Evolutionary conservation across 2,113 vertebrate species (phyloP).

Genomic region (Poeciliopsis prolifica): DNA sequence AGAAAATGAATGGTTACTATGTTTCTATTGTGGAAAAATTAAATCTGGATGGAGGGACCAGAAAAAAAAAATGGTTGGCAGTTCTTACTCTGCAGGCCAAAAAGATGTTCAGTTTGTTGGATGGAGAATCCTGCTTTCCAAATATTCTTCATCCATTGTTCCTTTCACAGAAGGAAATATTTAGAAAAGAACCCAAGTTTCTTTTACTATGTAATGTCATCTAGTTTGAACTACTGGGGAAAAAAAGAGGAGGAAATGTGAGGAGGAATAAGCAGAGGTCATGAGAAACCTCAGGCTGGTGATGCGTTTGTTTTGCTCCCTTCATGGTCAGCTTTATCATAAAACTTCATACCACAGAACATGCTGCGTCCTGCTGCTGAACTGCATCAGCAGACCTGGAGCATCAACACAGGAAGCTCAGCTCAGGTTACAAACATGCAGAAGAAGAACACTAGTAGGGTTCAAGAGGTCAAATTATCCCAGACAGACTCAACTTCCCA

Average conservation of each 20-base stretch:
- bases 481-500: not conserved
- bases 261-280: not conserved
- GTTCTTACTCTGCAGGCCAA: too few relatives aligned
- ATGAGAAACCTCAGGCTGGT: not conserved
- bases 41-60: too few relatives aligned
- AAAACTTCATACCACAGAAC: slow-evolving; percentile 14
- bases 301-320: slow-evolving; percentile 1
- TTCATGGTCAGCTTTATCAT: slow-evolving; percentile 5
- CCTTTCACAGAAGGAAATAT: slow-evolving; percentile 13
- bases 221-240: not conserved
- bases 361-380: slow-evolving; percentile 8
- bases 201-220: slow-evolving; percentile 15
- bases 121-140: too few relatives aligned
- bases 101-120: too few relatives aligned
- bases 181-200: slow-evolving; percentile 28
- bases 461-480: not conserved
- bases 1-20: not conserved
- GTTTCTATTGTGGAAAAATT: too few relatives aligned
- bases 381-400: slow-evolving; percentile 6
- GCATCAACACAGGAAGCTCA: not conserved
- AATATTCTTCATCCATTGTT: too few relatives aligned
- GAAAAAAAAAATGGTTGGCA: not conserved
- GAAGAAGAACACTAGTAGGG: not conserved
- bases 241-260: not conserved
- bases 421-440: slow-evolving; percentile 4